Conservation (phyloP, 2,113 vertebrate species). For the Oryzias curvinotus region DNA sequence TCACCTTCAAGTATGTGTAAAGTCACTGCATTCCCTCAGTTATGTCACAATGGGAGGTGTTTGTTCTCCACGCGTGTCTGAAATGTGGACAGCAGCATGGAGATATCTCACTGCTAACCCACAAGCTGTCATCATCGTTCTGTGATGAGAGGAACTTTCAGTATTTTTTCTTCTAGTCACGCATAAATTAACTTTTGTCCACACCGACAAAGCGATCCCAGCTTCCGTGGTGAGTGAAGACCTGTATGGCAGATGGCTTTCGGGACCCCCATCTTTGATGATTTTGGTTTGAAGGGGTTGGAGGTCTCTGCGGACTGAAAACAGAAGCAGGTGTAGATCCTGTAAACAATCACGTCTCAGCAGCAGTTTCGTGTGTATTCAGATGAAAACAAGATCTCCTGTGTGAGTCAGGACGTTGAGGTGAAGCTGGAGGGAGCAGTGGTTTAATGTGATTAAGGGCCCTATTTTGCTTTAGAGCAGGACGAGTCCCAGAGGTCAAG, state of each 20-base stretch:
- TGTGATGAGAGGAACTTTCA: conserved; percentile 46
- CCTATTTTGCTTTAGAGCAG: conserved; percentile 6
- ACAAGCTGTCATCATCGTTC: conserved; percentile 36
- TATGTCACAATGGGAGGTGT: background rate
- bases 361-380: conserved; percentile 22
- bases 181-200: conserved; percentile 30
- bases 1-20: conserved; percentile 42
- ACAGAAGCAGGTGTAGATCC: conserved; percentile 68
- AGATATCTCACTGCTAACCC: conserved; percentile 17
- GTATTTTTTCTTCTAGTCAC: conserved; percentile 30
- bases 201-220: conserved; percentile 35
- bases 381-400: conserved; percentile 66
- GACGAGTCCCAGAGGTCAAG: conserved; percentile 60
- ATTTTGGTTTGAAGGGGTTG: conserved; percentile 21
- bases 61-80: conserved; percentile 15
- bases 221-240: conserved; percentile 34
- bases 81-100: conserved; percentile 55
- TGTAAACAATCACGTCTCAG: conserved; percentile 53
- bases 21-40: conserved; percentile 50
- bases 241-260: conserved; percentile 49
- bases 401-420: conserved; percentile 45
- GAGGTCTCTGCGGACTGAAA: conserved; percentile 25
- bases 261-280: conserved; percentile 25
- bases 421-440: conserved; percentile 25
- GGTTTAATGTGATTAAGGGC: conserved; percentile 53